Evolutionary conservation across 2,797 vertebrate species (phyloP).

Genomic region (Falco concolor): DNA sequence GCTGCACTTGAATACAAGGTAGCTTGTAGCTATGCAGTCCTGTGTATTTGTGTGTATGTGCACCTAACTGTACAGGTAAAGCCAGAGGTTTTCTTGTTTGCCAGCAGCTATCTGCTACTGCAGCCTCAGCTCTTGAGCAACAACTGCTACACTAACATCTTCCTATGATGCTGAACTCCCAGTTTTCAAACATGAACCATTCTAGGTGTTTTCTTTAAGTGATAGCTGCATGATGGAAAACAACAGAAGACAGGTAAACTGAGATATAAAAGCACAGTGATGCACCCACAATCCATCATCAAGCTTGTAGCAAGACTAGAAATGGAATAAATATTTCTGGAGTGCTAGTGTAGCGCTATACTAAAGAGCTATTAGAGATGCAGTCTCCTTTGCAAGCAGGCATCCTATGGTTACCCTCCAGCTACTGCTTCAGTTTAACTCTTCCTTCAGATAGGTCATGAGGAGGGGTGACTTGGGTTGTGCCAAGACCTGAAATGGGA

Average conservation of each 20-base stretch:
- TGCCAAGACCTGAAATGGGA: constrained; percentile 46
- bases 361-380: neutral
- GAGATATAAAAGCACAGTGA: neutral
- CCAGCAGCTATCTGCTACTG: neutral
- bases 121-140: neutral
- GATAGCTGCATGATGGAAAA: neutral
- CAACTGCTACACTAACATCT: neutral
- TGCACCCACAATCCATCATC: neutral
- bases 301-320: fast-evolving
- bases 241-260: neutral
- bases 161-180: neutral
- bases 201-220: neutral
- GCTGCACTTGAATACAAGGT: neutral
- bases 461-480: neutral
- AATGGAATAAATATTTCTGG: neutral
- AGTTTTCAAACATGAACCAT: neutral
- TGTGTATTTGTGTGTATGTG: neutral
- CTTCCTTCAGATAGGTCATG: neutral
- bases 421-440: neutral
- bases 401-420: neutral
- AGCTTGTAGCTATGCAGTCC: neutral
- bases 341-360: neutral
- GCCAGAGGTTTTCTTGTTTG: neutral
- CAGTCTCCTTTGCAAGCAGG: neutral
- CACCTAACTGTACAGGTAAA: neutral